Conservation (phyloP, 1,140 invertebrate species). For the Yoshiicerus persimilis region DNA sequence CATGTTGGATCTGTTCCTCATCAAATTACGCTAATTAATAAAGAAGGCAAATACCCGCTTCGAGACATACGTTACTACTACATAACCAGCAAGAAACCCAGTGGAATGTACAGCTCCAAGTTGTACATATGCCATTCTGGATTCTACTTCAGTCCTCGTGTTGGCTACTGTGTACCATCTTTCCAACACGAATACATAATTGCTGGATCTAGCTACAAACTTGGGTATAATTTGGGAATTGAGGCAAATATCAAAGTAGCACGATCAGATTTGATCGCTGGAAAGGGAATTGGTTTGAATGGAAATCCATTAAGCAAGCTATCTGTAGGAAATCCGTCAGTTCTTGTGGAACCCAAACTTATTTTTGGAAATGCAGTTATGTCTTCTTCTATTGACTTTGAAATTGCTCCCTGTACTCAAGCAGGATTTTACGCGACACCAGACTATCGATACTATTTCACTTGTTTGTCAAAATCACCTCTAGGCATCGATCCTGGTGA, state of each 20-base stretch:
- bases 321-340: background rate
- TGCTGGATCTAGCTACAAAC: slow-evolving; percentile 34
- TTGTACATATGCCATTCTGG: slow-evolving; percentile 47
- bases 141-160: slow-evolving; percentile 40
- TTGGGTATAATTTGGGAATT: slow-evolving; percentile 30
- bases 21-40: slow-evolving; percentile 17
- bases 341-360: background rate
- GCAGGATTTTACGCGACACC: slow-evolving; percentile 32
- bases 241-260: slow-evolving; percentile 16
- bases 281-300: background rate
- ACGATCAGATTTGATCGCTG: background rate
- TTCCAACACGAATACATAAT: slow-evolving; percentile 43
- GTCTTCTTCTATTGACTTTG: background rate
- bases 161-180: slow-evolving; percentile 40
- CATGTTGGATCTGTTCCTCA: slow-evolving; percentile 35
- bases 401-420: slow-evolving; percentile 25
- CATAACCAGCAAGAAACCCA: background rate
- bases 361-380: slow-evolving; percentile 32
- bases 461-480: slow-evolving; percentile 21
- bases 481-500: slow-evolving; percentile 5
- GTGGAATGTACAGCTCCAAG: background rate
- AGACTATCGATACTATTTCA: slow-evolving; percentile 47
- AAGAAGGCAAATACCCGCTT: slow-evolving; percentile 36
- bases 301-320: background rate
- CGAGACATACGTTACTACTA: slow-evolving; percentile 43